Percentiles rank a stretch among this genome's conserved stretches.
These are phyloP conservation scores for Larimichthys polyactis DNA, from an alignment of 2,113 vertebrate species.

Conservation along the genomic window DNA sequence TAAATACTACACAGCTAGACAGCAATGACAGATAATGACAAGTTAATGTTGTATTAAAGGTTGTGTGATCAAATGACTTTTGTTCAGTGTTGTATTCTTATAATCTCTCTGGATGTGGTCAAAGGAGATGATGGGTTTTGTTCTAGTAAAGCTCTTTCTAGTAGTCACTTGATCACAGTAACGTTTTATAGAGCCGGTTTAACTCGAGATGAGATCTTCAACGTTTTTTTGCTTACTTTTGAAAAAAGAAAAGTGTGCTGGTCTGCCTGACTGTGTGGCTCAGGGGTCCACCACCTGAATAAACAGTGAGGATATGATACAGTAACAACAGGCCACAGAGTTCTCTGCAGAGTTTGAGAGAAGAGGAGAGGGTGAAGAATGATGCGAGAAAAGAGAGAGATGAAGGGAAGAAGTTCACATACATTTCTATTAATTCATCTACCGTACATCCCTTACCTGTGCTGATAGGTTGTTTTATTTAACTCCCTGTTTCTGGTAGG, in stretches of 20 bases:
- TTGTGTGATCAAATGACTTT: background rate
- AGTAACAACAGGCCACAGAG: constrained; percentile 2
- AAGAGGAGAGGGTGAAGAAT: constrained; percentile 7
- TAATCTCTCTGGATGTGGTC: background rate
- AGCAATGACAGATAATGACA: no score
- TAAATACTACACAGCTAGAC: background rate
- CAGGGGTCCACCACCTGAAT: constrained; percentile 64
- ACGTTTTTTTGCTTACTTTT: constrained; percentile 30
- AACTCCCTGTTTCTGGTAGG: background rate
- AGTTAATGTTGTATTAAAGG: background rate
- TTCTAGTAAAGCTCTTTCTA: no score
- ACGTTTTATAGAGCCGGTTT: no score
- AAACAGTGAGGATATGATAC: constrained; percentile 62
- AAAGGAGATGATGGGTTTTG: background rate
- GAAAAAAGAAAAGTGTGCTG: constrained; percentile 39
- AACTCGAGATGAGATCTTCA: background rate
- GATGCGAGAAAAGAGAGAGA: background rate
- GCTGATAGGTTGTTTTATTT: background rate
- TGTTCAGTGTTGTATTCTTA: background rate
- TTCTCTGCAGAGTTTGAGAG: constrained; percentile 12
- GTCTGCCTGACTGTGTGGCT: constrained; percentile 1
- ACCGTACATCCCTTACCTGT: background rate
- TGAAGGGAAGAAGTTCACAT: background rate
- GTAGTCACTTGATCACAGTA: background rate
- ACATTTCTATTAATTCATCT: background rate